These are phyloP conservation scores for Drosophila saltans DNA, from an alignment of 1,140 invertebrate genomes.

Conservation along the genomic window DNA sequence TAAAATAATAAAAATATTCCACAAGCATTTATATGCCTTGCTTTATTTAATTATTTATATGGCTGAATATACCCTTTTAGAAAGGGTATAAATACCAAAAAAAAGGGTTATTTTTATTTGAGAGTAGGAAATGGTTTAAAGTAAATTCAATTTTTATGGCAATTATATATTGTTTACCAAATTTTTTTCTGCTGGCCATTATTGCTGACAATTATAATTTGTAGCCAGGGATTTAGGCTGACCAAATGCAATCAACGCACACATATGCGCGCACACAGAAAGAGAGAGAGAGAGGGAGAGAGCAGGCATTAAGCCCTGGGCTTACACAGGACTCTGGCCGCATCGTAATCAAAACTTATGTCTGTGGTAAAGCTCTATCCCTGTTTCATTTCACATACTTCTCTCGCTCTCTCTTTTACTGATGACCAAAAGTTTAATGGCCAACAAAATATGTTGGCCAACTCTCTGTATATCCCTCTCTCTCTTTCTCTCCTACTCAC, in stretches of 20 bases:
- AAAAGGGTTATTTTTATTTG: conserved; percentile 27
- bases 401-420: background rate
- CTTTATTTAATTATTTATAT: no score
- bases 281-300: conserved; percentile 14
- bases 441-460: conserved; percentile 44
- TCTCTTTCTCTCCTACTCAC: background rate
- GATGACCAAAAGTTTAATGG: conserved; percentile 46
- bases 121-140: conserved; percentile 44
- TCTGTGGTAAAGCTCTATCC: conserved; percentile 43
- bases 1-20: no score
- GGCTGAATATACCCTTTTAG: background rate
- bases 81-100: background rate
- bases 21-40: no score
- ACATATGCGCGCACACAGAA: conserved; percentile 13
- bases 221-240: conserved; percentile 33
- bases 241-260: conserved; percentile 56
- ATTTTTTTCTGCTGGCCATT: conserved; percentile 25
- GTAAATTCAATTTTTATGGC: conserved; percentile 12
- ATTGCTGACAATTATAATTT: conserved; percentile 45
- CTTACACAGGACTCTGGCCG: conserved; percentile 38
- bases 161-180: conserved; percentile 14
- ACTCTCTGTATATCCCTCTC: conserved; percentile 1
- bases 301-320: conserved; percentile 34
- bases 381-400: background rate
- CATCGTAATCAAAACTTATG: conserved; percentile 64